Evolutionary conservation across 2,888 invertebrate genomes (phyloP).

Genomic region (Iphiclides podalirius): DNA sequence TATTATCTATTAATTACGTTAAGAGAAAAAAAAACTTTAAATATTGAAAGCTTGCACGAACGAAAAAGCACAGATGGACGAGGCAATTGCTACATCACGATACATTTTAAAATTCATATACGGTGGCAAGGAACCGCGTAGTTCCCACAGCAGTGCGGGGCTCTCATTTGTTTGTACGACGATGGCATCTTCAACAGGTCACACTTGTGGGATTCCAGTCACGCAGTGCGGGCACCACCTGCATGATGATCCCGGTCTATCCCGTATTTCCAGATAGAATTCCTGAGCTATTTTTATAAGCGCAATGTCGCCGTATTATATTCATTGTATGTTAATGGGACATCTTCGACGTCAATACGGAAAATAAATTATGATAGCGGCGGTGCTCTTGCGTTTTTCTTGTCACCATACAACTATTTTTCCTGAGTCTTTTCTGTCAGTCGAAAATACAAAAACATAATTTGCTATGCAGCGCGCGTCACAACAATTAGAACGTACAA

Average conservation of each 20-base stretch:
- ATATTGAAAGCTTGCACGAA: too few relatives aligned
- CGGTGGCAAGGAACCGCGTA: too few relatives aligned
- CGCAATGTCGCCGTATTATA: constrained; percentile 3
- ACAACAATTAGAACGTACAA: constrained; percentile 58
- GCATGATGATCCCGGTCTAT: constrained; percentile 57
- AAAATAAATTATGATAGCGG: background rate
- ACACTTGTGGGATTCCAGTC: constrained; percentile 62
- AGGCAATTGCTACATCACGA: constrained; percentile 10
- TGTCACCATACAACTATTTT: too few relatives aligned
- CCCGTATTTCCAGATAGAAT: constrained; percentile 24
- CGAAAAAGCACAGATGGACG: too few relatives aligned
- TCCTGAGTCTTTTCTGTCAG: too few relatives aligned
- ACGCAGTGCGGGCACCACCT: constrained; percentile 63
- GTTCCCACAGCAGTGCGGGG: constrained; percentile 17
- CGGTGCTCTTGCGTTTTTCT: background rate
- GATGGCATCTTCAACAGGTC: constrained; percentile 47
- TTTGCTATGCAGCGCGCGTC: constrained; percentile 46
- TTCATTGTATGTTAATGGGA: constrained; percentile 11
- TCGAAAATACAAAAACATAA: constrained; percentile 39
- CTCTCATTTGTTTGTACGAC: constrained; percentile 10
- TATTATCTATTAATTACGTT: too few relatives aligned
- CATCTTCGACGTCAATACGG: background rate
- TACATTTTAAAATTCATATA: too few relatives aligned
- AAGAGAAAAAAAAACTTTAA: too few relatives aligned
- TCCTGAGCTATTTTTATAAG: constrained; percentile 14